These are phyloP conservation scores for Craterocephalus amniculus DNA, from an alignment of 2,797 vertebrate species.

Conservation along the genomic window DNA sequence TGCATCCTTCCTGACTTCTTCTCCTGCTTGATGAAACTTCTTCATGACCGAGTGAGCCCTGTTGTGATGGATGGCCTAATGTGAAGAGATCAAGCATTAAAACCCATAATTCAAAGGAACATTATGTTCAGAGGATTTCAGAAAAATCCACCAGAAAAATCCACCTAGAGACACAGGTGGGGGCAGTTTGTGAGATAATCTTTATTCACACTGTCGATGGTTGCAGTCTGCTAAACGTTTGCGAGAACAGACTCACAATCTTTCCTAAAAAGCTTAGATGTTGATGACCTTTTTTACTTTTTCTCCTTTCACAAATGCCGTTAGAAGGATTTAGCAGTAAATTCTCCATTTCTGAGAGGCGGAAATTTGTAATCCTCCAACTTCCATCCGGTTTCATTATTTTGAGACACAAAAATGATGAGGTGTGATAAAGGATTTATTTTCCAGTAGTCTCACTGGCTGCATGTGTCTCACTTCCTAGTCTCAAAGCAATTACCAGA, in stretches of 20 bases:
- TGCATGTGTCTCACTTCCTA: slow-evolving; percentile 4
- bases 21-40: slow-evolving; percentile 43
- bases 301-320: slow-evolving; percentile 16
- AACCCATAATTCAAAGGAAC: slow-evolving; percentile 54
- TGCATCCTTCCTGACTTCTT: neutral
- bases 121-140: slow-evolving; percentile 49
- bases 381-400: slow-evolving; percentile 6
- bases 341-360: neutral
- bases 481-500: slow-evolving; percentile 4
- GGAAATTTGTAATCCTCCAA: slow-evolving; percentile 4
- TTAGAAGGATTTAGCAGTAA: slow-evolving; percentile 10
- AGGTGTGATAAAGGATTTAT: slow-evolving; percentile 29
- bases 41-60: slow-evolving; percentile 41
- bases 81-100: slow-evolving; percentile 53
- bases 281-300: neutral
- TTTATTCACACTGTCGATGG: slow-evolving; percentile 4
- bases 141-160: slow-evolving; percentile 24
- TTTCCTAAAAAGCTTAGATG: slow-evolving; percentile 17
- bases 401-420: slow-evolving; percentile 27
- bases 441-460: neutral
- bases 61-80: slow-evolving; percentile 56
- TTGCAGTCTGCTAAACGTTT: slow-evolving; percentile 10
- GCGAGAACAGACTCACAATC: neutral
- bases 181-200: slow-evolving; percentile 27
- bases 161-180: slow-evolving; percentile 25